Base-by-base conservation (phyloP, 2,113 vertebrate species). In the Istiophorus platypterus region DNA sequence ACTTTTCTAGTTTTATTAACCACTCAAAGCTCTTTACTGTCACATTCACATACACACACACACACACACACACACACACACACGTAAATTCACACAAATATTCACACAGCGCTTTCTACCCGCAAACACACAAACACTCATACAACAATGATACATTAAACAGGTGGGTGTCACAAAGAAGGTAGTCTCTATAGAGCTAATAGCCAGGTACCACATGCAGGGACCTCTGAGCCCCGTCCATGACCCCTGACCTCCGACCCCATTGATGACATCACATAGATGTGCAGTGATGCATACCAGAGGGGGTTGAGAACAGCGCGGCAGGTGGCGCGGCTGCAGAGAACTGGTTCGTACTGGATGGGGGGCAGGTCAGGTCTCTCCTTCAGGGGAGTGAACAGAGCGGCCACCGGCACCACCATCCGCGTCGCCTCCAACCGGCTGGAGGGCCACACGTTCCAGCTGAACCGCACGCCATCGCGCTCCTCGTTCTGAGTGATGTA, bases 381-480 rank as follows among this genome's bases (percentile, higher is more conserved):
- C 85, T 95, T 98, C 66, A 99, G 88, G 0, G 98, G 98, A 0
- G 97, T 99, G 88, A 99, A 96, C 24, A 99, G 95, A 5, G 96
- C 87, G 9, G 98, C 96, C 85, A 99, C 96, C 0, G 98, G 98
- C 4, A 99, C 98, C 0, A 99, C 98, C 98, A 99, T 99, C 64
- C 98, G 95, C 0, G 98, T 99, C 66, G 98, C 98, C 94, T 99
- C 98, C 63, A 99, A 91, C 3, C 98, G 96, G 93, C 97, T 99
- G 27, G 98, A 99, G 18, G 98, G 98, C 98, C 98, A 99, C 27
- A 99, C 98, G 37, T 99, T 99, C 98, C 98, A 99, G 93, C 98
- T 99, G 94, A 99, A 99, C 11, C 98, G 96, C 68, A 98, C 97
- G 17, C 98, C 98, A 89, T 99, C 98, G 14, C 97, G 96, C 79